Percentiles rank a stretch among this genome's conserved stretches.
phyloP scores from a whole-genome alignment of 2,113 vertebrate genomes.

The Muntiacus muntjak region DNA sequence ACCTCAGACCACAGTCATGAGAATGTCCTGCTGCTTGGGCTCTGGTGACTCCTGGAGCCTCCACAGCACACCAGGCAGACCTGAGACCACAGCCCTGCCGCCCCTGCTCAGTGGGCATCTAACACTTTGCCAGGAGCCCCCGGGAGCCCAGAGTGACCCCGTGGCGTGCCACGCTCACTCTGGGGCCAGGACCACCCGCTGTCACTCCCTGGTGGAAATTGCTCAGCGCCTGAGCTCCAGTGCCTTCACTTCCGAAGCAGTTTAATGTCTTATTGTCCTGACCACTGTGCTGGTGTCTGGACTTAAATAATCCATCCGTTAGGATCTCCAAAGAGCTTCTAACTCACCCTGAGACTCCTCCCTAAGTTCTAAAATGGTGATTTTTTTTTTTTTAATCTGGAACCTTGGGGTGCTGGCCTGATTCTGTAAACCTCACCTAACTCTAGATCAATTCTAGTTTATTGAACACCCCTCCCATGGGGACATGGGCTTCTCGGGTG shows the following conservation, averaged over 20 bases:
- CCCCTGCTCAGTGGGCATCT: background rate
- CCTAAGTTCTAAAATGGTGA: background rate
- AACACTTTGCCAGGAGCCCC: background rate
- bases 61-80: fast-evolving
- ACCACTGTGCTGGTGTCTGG: background rate
- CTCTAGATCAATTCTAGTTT: background rate
- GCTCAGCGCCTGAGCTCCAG: background rate
- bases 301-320: background rate
- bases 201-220: background rate
- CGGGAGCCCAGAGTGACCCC: background rate
- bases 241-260: background rate
- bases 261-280: background rate
- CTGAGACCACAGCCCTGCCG: background rate
- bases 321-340: background rate
- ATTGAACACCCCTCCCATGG: background rate
- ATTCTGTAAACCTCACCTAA: background rate
- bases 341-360: background rate
- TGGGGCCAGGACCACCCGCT: background rate
- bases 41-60: background rate
- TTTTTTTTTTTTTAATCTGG: background rate
- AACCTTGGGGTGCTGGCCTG: background rate
- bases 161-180: fast-evolving
- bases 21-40: background rate
- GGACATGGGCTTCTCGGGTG: background rate
- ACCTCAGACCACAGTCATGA: background rate